A percentile compares a stretch with the other conserved stretches of the same genome.
Conservation (phyloP, 2,113 vertebrate genomes). For the Galeopterus variegatus region DNA sequence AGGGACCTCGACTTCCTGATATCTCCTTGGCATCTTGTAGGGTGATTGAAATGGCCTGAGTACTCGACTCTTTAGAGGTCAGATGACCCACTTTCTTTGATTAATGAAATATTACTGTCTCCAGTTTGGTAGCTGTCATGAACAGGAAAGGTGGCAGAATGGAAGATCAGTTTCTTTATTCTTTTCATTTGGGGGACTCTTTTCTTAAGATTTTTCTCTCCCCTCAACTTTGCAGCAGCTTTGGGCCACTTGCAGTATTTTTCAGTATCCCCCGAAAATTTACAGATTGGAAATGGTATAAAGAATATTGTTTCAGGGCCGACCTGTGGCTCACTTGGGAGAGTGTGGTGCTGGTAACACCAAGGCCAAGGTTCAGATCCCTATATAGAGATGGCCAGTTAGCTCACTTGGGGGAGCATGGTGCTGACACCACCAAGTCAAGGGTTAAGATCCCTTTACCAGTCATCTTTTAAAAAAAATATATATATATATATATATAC, state of each 20-base stretch:
- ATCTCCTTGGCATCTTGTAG: constrained; percentile 31
- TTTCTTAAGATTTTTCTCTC: constrained; percentile 54
- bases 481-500: too few relatives aligned
- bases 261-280: constrained; percentile 27
- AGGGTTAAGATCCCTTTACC: too few relatives aligned
- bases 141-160: constrained; percentile 50
- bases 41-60: constrained; percentile 20
- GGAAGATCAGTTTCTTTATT: constrained; percentile 62
- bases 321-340: too few relatives aligned
- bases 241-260: neutral
- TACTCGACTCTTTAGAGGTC: constrained; percentile 41
- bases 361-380: too few relatives aligned
- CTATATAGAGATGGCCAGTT: too few relatives aligned
- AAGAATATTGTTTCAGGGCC: constrained; percentile 25
- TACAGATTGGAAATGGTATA: constrained; percentile 51
- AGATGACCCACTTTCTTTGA: constrained; percentile 56
- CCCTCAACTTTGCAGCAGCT: constrained; percentile 10
- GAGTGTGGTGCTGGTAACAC: too few relatives aligned
- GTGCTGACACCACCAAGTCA: too few relatives aligned
- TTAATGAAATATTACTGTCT: constrained; percentile 52
- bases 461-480: too few relatives aligned
- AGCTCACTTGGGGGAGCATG: too few relatives aligned
- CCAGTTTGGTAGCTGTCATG: constrained; percentile 10
- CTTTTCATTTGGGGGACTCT: constrained; percentile 6
- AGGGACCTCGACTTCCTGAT: neutral